Percentiles rank a stretch among this genome's conserved stretches.
phyloP scores from a whole-genome alignment of 2,888 invertebrate genomes.

The Amiota mariae region DNA sequence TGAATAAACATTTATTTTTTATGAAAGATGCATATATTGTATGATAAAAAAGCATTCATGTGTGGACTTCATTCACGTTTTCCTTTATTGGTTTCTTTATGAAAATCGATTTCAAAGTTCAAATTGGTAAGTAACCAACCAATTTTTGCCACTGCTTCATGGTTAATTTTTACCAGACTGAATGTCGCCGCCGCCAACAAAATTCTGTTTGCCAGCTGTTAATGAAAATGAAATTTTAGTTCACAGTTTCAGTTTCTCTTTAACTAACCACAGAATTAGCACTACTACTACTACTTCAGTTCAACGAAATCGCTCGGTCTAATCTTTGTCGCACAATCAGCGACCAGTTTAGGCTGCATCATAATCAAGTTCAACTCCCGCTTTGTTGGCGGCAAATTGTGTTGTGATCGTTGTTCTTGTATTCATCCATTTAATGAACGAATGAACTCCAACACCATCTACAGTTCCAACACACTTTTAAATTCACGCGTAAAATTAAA shows the following conservation, averaged over 20 bases:
- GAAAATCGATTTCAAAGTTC: too few relatives aligned
- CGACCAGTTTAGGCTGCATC: constrained; percentile 49
- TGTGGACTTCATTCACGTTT: background rate
- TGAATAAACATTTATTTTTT: too few relatives aligned
- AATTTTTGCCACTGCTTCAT: background rate
- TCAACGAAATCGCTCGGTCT: constrained; percentile 41
- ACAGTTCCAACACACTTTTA: background rate
- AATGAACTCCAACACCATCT: constrained; percentile 2
- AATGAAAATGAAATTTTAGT: constrained; percentile 45
- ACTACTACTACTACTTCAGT: constrained; percentile 29
- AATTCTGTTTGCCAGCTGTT: constrained; percentile 22
- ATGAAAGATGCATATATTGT: too few relatives aligned
- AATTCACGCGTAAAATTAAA: background rate
- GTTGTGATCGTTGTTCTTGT: constrained; percentile 48
- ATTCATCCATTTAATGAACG: constrained; percentile 62
- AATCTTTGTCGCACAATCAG: constrained; percentile 63
- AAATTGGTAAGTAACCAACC: too few relatives aligned
- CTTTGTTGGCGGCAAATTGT: background rate
- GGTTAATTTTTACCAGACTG: constrained; percentile 1
- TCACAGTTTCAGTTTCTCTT: background rate
- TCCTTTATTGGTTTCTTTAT: background rate
- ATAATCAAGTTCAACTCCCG: constrained; percentile 12
- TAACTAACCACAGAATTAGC: constrained; percentile 21
- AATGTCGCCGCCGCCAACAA: constrained; percentile 48
- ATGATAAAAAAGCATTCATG: background rate